A percentile compares a stretch with the other conserved stretches of the same genome.
phyloP scores from a whole-genome alignment of 2,888 invertebrate genomes.

The Apodemia mormo region DNA sequence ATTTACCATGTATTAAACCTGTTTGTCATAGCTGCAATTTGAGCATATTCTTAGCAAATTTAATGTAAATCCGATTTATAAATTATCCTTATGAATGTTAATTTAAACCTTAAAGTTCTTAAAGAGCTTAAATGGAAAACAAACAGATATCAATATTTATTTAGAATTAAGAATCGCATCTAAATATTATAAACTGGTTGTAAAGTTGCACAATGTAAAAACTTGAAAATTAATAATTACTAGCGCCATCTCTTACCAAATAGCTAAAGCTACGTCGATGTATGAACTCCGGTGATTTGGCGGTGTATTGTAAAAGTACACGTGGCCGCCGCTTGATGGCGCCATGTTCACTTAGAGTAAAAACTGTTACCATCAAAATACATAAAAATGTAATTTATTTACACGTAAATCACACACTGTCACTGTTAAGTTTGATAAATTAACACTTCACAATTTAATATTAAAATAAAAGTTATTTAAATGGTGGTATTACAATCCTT shows the following conservation, averaged over 20 bases:
- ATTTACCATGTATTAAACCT: too few species aligned
- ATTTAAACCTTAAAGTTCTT: too few species aligned
- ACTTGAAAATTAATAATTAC: not conserved
- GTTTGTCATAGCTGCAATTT: too few species aligned
- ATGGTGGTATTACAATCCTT: too few species aligned
- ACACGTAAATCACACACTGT: conserved; percentile 15
- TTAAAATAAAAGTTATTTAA: not conserved
- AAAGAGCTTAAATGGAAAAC: too few species aligned
- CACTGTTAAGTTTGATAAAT: conserved; percentile 46
- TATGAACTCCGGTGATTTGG: conserved; percentile 52
- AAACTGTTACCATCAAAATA: conserved; percentile 85
- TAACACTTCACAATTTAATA: not conserved
- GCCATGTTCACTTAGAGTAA: conserved; percentile 82
- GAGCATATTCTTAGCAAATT: too few species aligned
- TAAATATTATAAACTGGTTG: too few species aligned
- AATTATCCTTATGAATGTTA: too few species aligned
- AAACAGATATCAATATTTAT: too few species aligned
- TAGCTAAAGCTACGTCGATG: conserved; percentile 56
- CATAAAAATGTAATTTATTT: conserved; percentile 47
- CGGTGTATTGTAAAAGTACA: conserved; percentile 69
- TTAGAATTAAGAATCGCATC: too few species aligned
- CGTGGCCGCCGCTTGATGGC: conserved; percentile 81
- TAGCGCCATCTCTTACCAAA: conserved; percentile 77
- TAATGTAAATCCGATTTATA: too few species aligned
- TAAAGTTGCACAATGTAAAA: not conserved